A percentile compares a stretch with the other conserved stretches of the same genome.
These are phyloP conservation scores for Jordanella pulchra DNA, from an alignment of 2,797 vertebrate species.

Conservation along the genomic window DNA sequence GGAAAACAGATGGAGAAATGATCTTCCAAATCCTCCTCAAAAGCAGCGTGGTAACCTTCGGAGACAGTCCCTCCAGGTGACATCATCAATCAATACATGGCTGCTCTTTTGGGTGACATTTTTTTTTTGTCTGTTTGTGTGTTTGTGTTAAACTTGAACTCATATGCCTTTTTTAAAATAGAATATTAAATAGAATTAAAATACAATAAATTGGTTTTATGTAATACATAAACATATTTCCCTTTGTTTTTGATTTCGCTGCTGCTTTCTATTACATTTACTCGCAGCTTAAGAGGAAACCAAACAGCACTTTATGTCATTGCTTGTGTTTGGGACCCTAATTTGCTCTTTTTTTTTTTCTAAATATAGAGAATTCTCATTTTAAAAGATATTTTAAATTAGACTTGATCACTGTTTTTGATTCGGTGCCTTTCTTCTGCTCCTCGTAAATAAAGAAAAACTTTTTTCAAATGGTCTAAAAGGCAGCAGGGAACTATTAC, in stretches of 20 bases:
- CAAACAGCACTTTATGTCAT: neutral
- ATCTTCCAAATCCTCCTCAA: constrained; percentile 49
- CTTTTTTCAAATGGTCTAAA: no score
- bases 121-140: constrained; percentile 19
- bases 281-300: neutral
- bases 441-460: neutral
- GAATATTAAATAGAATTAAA: no score
- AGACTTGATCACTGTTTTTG: neutral
- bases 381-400: neutral
- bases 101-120: constrained; percentile 6
- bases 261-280: neutral
- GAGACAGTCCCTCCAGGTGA: constrained; percentile 68
- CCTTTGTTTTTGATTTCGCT: neutral
- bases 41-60: constrained; percentile 57
- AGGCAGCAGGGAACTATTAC: neutral
- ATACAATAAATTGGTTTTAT: neutral
- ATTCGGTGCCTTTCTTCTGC: neutral
- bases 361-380: no score
- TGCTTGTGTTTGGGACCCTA: neutral
- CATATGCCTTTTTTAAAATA: no score
- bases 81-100: constrained; percentile 74
- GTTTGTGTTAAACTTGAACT: no score
- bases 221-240: neutral
- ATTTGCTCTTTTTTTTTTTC: neutral
- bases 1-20: constrained; percentile 64